Conservation (phyloP, 1,140 invertebrate genomes). For the Eumeta japonica region DNA sequence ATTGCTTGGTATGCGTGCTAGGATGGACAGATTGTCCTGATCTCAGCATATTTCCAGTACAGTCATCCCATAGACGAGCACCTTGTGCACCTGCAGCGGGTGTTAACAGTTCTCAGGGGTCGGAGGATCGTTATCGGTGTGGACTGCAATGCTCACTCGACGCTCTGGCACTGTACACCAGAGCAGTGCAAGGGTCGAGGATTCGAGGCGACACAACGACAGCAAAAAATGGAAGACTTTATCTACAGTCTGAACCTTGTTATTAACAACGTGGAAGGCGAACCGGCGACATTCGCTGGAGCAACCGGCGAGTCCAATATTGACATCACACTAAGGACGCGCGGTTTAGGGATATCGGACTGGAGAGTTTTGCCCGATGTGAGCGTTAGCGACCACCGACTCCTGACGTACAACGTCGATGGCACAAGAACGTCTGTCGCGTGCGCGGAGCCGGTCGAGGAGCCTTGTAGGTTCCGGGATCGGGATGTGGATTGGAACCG, state of each 20-base stretch:
- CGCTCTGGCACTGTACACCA: conserved; percentile 8
- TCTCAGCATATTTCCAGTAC: conserved; percentile 14
- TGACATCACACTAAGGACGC: conserved; percentile 4
- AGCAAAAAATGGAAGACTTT: not conserved
- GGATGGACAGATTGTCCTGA: not conserved
- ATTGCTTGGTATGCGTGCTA: conserved; percentile 5
- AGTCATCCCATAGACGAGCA: conserved; percentile 8
- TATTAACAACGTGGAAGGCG: not conserved
- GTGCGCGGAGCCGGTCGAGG: not conserved
- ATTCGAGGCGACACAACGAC: not conserved
- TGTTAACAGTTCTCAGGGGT: not conserved
- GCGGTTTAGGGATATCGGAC: not conserved
- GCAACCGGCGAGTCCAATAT: conserved; percentile 1
- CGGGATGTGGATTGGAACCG: not conserved
- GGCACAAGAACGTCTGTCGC: not conserved
- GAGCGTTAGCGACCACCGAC: not conserved
- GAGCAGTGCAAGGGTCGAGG: not conserved
- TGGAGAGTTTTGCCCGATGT: not conserved
- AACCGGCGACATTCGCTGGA: not conserved
- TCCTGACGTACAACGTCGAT: not conserved
- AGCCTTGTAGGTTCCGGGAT: not conserved
- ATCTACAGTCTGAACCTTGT: not conserved
- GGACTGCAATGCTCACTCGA: conserved; percentile 14
- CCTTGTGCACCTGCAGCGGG: conserved; percentile 8
- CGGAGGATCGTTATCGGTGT: conserved; percentile 6